These are phyloP conservation scores for Gambusia affinis DNA, from an alignment of 2,113 vertebrate species.

Conservation along the genomic window DNA sequence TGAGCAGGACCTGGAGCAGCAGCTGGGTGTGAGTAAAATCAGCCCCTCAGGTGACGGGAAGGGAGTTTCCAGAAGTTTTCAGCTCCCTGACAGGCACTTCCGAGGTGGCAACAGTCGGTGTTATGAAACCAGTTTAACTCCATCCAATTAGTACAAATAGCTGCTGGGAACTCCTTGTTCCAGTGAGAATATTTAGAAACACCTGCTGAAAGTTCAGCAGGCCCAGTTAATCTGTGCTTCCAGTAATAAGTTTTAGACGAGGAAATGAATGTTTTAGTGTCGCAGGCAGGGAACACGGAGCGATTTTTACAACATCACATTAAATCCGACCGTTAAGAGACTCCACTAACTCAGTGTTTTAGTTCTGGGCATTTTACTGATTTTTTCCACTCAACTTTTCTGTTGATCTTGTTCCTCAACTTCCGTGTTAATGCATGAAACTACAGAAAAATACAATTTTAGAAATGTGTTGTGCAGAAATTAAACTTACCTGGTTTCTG, in stretches of 20 bases:
- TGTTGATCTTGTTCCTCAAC: too few relatives aligned
- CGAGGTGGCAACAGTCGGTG: not conserved
- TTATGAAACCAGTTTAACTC: not conserved
- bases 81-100: not conserved
- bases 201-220: not conserved
- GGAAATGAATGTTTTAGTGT: not conserved
- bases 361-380: too few relatives aligned
- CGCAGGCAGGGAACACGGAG: not conserved
- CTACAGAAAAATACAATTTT: too few relatives aligned
- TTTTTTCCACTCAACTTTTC: too few relatives aligned
- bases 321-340: too few relatives aligned
- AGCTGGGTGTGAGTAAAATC: not conserved
- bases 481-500: too few relatives aligned
- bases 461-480: too few relatives aligned
- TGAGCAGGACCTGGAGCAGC: not conserved
- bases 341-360: too few relatives aligned
- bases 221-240: not conserved
- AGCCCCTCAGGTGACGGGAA: constrained; percentile 1
- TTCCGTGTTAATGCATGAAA: too few relatives aligned
- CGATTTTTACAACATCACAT: not conserved
- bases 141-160: not conserved
- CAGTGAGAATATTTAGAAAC: not conserved
- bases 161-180: not conserved
- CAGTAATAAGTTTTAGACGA: not conserved
- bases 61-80: constrained; percentile 4